Evolutionary conservation across 2,797 vertebrate species (phyloP).

Genomic region (Onychomys leucogaster): DNA sequence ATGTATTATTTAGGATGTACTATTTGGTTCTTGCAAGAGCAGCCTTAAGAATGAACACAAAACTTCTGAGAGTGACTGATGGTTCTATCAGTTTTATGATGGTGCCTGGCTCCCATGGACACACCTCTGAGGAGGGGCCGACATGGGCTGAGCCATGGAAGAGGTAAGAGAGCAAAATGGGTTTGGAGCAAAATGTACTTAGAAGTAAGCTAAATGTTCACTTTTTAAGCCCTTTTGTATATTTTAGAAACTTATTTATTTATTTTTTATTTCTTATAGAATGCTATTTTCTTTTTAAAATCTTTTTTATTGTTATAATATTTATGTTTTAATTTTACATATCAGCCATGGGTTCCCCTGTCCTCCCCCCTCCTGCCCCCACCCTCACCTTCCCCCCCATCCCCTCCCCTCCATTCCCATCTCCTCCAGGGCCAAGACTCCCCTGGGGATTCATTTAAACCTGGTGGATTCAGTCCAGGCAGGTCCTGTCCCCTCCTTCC

Average conservation of each 20-base stretch:
- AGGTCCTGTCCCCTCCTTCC: too few species aligned
- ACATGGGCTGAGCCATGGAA: neutral
- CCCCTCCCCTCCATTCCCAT: too few species aligned
- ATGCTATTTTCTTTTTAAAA: too few species aligned
- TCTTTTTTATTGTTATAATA: too few species aligned
- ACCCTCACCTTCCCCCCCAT: too few species aligned
- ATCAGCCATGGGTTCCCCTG: too few species aligned
- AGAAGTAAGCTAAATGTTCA: neutral
- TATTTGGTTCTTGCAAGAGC: conserved; percentile 39
- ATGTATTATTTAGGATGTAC: conserved; percentile 4
- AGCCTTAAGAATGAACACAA: neutral
- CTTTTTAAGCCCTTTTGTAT: neutral
- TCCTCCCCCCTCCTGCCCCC: too few species aligned
- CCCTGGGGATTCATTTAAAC: too few species aligned
- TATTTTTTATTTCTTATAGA: too few species aligned
- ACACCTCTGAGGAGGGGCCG: neutral
- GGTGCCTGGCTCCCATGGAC: neutral
- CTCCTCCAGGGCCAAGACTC: too few species aligned
- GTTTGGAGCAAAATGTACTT: neutral
- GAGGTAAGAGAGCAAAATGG: neutral
- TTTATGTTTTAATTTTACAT: too few species aligned
- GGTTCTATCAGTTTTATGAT: neutral
- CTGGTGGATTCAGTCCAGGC: too few species aligned
- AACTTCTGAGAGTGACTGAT: neutral
- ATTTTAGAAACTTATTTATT: conserved; percentile 36